Percentiles rank a stretch among this genome's conserved stretches.
Conservation (phyloP, 2,113 vertebrate species). For the Hippocampus abdominalis region DNA sequence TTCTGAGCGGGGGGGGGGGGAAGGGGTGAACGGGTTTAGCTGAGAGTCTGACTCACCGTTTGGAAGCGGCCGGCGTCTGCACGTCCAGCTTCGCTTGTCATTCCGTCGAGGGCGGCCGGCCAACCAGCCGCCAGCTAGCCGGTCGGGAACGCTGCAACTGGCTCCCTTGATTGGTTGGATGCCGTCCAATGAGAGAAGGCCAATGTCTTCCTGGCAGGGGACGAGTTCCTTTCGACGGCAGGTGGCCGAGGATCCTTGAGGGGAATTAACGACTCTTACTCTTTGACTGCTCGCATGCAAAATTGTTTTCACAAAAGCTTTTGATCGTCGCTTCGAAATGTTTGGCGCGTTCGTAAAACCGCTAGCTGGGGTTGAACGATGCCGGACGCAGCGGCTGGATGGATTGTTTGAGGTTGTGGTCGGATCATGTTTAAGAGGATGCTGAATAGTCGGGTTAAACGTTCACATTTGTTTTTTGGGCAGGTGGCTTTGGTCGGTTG, state of each 20-base stretch:
- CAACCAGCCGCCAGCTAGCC: neutral
- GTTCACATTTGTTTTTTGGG: too few relatives aligned
- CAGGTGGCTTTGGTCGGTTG: too few relatives aligned
- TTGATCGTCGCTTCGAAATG: neutral
- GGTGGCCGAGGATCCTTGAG: neutral
- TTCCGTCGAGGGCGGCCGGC: neutral
- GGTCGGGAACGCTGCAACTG: neutral
- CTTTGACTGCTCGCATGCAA: neutral
- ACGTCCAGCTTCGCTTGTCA: neutral
- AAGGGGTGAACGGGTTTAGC: neutral
- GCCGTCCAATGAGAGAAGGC: neutral
- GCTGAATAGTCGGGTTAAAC: too few relatives aligned
- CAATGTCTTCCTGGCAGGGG: neutral
- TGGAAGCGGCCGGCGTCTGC: neutral
- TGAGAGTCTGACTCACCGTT: neutral
- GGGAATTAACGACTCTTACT: neutral
- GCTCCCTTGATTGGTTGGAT: neutral
- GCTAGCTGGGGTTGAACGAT: neutral
- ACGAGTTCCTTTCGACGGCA: neutral
- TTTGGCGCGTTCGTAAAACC: neutral
- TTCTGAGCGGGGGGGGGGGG: too few relatives aligned
- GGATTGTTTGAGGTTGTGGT: too few relatives aligned
- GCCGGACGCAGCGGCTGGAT: too few relatives aligned
- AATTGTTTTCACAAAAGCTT: neutral
- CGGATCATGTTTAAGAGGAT: neutral